phyloP scores from a whole-genome alignment of 2,888 invertebrate genomes.

The Limenitis camilla region DNA sequence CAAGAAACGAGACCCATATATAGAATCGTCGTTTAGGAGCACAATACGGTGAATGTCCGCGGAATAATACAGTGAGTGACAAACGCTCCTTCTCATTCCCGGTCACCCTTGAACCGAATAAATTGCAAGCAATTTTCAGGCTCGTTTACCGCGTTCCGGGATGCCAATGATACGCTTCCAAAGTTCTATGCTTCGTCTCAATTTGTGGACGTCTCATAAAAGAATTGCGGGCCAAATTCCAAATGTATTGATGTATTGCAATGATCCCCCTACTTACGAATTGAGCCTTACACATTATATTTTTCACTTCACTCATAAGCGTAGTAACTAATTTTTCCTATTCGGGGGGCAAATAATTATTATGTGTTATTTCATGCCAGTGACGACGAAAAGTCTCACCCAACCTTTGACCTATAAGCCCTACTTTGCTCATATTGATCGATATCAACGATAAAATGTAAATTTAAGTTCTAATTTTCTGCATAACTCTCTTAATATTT shows the following conservation, averaged over 20 bases:
- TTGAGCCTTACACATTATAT: too few relatives aligned
- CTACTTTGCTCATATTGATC: too few relatives aligned
- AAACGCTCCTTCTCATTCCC: conserved; percentile 61
- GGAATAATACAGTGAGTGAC: conserved; percentile 65
- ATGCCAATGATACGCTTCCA: conserved; percentile 38
- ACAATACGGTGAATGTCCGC: conserved; percentile 34
- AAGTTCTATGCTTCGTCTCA: conserved; percentile 28
- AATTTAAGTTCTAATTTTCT: too few relatives aligned
- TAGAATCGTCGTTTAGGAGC: conserved; percentile 16
- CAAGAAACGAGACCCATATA: conserved; percentile 17
- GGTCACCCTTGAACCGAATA: conserved; percentile 67
- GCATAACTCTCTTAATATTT: too few relatives aligned
- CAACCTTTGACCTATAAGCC: too few relatives aligned
- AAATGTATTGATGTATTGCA: conserved; percentile 10
- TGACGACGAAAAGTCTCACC: too few relatives aligned
- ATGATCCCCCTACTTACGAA: background rate
- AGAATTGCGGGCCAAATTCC: conserved; percentile 11
- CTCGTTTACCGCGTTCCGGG: conserved; percentile 62
- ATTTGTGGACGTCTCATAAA: conserved; percentile 21
- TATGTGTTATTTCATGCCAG: too few relatives aligned
- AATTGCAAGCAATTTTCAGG: conserved; percentile 67
- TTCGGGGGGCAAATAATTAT: too few relatives aligned
- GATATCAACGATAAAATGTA: too few relatives aligned
- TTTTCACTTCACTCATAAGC: too few relatives aligned
- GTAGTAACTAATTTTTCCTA: too few relatives aligned